A percentile compares a stretch with the other conserved stretches of the same genome.
phyloP scores from a whole-genome alignment of 1,140 invertebrate genomes.

The Pseudomyrmex sp. region DNA sequence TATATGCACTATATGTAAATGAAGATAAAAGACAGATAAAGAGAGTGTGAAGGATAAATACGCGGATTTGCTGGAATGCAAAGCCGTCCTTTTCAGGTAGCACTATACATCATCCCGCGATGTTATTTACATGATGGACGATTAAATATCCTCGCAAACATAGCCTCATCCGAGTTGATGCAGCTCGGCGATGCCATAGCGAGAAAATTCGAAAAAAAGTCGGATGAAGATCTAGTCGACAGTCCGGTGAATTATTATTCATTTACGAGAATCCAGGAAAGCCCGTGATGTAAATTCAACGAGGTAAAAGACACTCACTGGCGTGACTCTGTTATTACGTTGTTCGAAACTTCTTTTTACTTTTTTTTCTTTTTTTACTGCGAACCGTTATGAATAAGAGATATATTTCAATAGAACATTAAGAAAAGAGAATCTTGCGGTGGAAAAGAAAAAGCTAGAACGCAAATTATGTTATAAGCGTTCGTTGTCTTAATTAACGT shows the following conservation, averaged over 20 bases:
- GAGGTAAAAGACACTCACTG: constrained; percentile 30
- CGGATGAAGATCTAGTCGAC: constrained; percentile 12
- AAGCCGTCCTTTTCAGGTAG: constrained; percentile 3
- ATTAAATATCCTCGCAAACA: constrained; percentile 55
- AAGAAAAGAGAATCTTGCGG: constrained; percentile 6
- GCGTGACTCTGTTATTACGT: constrained; percentile 55
- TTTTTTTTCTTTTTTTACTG: constrained; percentile 15
- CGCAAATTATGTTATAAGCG: neutral
- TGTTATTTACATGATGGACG: constrained; percentile 50
- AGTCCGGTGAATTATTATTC: constrained; percentile 60
- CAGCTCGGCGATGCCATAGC: neutral
- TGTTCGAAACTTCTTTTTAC: constrained; percentile 32
- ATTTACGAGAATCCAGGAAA: constrained; percentile 42
- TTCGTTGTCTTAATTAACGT: constrained; percentile 5
- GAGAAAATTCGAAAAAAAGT: constrained; percentile 50
- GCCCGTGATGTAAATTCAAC: constrained; percentile 39
- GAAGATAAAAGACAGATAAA: constrained; percentile 8
- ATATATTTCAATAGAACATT: constrained; percentile 51
- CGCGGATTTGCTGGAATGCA: neutral
- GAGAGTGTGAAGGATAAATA: constrained; percentile 22
- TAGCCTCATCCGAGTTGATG: neutral
- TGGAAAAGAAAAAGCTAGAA: neutral
- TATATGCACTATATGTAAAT: neutral
- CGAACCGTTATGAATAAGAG: constrained; percentile 19
- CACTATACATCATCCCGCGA: constrained; percentile 19